These are phyloP conservation scores for Pseudochirops corinnae DNA, from an alignment of 2,797 vertebrate genomes.

Conservation along the genomic window DNA sequence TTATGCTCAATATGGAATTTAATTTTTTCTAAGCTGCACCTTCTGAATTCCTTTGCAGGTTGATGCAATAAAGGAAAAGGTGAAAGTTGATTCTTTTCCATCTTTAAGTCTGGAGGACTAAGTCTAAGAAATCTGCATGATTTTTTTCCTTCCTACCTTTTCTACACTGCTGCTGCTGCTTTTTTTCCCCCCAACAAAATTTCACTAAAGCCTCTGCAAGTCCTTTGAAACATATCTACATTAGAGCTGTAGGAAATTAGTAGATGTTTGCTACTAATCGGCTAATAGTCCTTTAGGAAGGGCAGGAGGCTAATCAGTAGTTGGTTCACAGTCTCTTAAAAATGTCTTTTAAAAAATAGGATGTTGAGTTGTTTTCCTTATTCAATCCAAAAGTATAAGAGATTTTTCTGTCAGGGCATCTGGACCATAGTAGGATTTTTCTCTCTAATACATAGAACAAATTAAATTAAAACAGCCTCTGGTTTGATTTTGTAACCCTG, in stretches of 20 bases:
- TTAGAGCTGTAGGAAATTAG: slow-evolving; percentile 87
- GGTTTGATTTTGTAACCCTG: slow-evolving; percentile 77
- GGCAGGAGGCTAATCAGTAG: slow-evolving; percentile 86
- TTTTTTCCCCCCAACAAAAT: slow-evolving; percentile 89
- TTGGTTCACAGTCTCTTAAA: slow-evolving; percentile 86
- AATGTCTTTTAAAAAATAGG: slow-evolving; percentile 74
- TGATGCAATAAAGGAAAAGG: slow-evolving; percentile 97
- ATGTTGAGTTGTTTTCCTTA: slow-evolving; percentile 79
- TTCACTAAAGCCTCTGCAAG: slow-evolving; percentile 92
- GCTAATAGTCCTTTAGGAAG: slow-evolving; percentile 85
- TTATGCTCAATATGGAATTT: slow-evolving; percentile 92
- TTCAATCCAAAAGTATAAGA: slow-evolving; percentile 78
- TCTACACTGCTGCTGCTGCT: slow-evolving; percentile 91
- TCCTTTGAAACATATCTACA: slow-evolving; percentile 90
- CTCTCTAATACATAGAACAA: slow-evolving; percentile 70
- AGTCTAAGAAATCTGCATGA: slow-evolving; percentile 96
- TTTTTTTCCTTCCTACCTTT: slow-evolving; percentile 86
- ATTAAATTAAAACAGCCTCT: slow-evolving; percentile 77
- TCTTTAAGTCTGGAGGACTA: slow-evolving; percentile 98
- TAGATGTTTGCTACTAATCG: slow-evolving; percentile 88
- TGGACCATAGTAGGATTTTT: slow-evolving; percentile 76
- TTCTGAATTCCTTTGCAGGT: slow-evolving; percentile 97
- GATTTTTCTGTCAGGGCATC: slow-evolving; percentile 80
- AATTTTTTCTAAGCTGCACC: slow-evolving; percentile 96
- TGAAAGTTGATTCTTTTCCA: slow-evolving; percentile 99